phyloP scores from a whole-genome alignment of 2,797 vertebrate species.

The Neomorphus geoffroyi region DNA sequence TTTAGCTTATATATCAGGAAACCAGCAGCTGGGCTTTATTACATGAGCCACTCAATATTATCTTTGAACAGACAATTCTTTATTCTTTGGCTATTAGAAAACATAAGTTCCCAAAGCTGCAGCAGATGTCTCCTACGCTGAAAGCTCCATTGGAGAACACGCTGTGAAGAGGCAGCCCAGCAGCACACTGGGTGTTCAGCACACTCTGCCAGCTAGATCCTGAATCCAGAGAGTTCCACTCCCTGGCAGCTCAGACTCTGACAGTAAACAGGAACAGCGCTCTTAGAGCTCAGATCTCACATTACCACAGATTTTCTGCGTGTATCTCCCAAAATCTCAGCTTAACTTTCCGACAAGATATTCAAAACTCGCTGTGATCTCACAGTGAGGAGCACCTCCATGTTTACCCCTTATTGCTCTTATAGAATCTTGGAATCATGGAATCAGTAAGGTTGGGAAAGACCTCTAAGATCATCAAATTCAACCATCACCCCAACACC shows the following conservation, averaged over 20 bases:
- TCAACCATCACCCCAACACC: too few species aligned
- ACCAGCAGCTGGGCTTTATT: constrained; percentile 75
- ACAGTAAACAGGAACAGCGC: not conserved
- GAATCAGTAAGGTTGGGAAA: too few species aligned
- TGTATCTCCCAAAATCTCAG: not conserved
- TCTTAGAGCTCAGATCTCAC: not conserved
- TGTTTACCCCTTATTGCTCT: not conserved
- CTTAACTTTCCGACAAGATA: not conserved
- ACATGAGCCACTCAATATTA: constrained; percentile 70
- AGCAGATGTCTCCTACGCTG: constrained; percentile 60
- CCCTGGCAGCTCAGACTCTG: not conserved
- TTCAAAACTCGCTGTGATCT: not conserved
- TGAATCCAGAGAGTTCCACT: not conserved
- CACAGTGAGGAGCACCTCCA: not conserved
- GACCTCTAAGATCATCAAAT: too few species aligned
- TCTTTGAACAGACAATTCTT: constrained; percentile 75
- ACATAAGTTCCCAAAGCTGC: constrained; percentile 65
- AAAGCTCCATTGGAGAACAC: constrained; percentile 38
- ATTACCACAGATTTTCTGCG: not conserved
- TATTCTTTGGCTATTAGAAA: constrained; percentile 72
- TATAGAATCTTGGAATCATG: too few species aligned
- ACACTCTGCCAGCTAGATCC: not conserved
- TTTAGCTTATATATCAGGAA: constrained; percentile 73
- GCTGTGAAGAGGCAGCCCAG: not conserved
- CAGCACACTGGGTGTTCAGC: not conserved